Evolutionary conservation across 2,797 vertebrate species (phyloP).

Genomic region (Tauraco hartlaubi): DNA sequence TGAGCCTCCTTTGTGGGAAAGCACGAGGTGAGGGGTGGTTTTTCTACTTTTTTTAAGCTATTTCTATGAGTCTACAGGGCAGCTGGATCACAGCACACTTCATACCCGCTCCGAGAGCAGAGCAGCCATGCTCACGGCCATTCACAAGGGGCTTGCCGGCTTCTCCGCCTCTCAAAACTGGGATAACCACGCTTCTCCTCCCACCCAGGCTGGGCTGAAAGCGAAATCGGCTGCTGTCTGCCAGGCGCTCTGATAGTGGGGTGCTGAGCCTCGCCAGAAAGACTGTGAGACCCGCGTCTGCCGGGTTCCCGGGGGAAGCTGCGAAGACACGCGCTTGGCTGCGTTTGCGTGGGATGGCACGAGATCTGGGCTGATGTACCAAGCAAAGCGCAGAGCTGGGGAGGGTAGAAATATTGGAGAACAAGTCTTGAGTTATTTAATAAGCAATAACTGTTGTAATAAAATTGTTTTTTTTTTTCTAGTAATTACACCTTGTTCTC

Average conservation of each 20-base stretch:
- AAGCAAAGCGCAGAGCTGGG: neutral
- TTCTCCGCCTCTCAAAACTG: neutral
- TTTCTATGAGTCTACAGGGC: neutral
- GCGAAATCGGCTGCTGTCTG: neutral
- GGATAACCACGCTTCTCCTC: neutral
- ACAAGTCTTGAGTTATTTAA: neutral
- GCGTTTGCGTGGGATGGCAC: neutral
- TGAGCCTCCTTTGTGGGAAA: neutral
- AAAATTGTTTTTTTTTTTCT: neutral
- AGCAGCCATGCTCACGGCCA: neutral
- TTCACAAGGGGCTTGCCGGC: neutral
- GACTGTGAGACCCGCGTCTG: neutral
- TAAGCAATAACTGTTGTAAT: neutral
- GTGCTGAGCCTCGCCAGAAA: neutral
- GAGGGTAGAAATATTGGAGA: neutral
- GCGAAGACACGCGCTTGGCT: neutral
- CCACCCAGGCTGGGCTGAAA: neutral
- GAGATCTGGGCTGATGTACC: neutral
- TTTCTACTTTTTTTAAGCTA: neutral
- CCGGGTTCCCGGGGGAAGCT: neutral
- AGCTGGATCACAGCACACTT: neutral
- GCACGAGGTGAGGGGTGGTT: neutral
- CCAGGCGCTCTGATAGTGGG: neutral
- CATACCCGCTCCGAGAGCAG: fast-evolving
- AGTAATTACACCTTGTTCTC: neutral